phyloP scores from a whole-genome alignment of 2,797 vertebrate genomes.

The Coranthus polyacanthus region DNA sequence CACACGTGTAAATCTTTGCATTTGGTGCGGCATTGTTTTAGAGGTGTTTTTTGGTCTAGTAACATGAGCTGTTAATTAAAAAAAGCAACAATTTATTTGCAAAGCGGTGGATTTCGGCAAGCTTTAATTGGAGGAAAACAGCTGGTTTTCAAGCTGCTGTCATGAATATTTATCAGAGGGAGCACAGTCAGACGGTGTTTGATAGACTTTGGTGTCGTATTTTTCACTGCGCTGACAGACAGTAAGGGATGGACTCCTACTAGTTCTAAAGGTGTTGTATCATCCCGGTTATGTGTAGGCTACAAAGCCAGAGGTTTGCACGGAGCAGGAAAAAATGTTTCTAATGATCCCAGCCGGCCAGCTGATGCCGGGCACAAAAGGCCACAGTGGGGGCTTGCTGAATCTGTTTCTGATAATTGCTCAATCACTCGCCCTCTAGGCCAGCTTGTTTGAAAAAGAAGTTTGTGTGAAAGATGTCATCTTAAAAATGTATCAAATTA shows the following conservation, averaged over 20 bases:
- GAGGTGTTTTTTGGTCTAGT: slow-evolving; percentile 29
- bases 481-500: slow-evolving; percentile 57
- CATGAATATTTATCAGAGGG: slow-evolving; percentile 85
- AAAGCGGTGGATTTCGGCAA: slow-evolving; percentile 71
- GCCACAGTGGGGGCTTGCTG: slow-evolving; percentile 48
- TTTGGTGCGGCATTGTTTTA: slow-evolving; percentile 56
- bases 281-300: slow-evolving; percentile 39
- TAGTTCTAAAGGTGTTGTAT: slow-evolving; percentile 64
- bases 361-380: slow-evolving; percentile 63
- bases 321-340: slow-evolving; percentile 55
- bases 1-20: slow-evolving; percentile 47
- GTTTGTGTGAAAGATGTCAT: slow-evolving; percentile 46
- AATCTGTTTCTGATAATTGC: slow-evolving; percentile 79
- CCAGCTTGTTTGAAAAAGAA: slow-evolving; percentile 47
- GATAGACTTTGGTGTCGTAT: slow-evolving; percentile 63
- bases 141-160: slow-evolving; percentile 81
- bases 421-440: slow-evolving; percentile 66
- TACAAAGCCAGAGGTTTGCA: slow-evolving; percentile 59
- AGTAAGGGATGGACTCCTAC: slow-evolving; percentile 55
- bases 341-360: slow-evolving; percentile 64
- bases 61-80: slow-evolving; percentile 59
- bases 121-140: slow-evolving; percentile 84
- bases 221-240: slow-evolving; percentile 43
- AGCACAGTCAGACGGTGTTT: slow-evolving; percentile 71
- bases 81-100: slow-evolving; percentile 78